Conservation (phyloP, 1,140 invertebrate genomes). For the Rhizoglyphus robini region DNA sequence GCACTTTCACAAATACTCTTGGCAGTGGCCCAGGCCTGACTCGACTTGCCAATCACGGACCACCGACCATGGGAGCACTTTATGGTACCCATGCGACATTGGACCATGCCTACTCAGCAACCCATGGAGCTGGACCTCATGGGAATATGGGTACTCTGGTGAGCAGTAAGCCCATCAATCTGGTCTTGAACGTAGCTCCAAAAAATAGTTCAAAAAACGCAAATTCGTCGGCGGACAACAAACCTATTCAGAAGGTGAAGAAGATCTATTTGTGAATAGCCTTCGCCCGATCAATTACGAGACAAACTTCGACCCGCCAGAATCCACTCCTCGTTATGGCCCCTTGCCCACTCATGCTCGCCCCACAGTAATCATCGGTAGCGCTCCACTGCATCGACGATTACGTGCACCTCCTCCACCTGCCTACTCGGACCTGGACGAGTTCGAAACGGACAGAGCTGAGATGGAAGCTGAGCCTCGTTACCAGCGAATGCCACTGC, state of each 20-base stretch:
- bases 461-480: neutral
- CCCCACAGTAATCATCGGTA: neutral
- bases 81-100: slow-evolving; percentile 7
- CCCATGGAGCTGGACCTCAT: slow-evolving; percentile 10
- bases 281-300: neutral
- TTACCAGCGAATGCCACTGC: slow-evolving; percentile 8
- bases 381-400: slow-evolving; percentile 9
- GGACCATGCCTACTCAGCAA: neutral
- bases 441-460: neutral
- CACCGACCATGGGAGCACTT: slow-evolving; percentile 35
- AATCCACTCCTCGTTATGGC: neutral
- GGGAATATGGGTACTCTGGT: slow-evolving; percentile 24
- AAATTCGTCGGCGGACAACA: slow-evolving; percentile 31
- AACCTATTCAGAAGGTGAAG: slow-evolving; percentile 31
- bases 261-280: slow-evolving; percentile 30
- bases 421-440: slow-evolving; percentile 7
- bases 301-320: neutral
- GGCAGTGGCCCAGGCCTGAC: slow-evolving; percentile 14
- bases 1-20: neutral
- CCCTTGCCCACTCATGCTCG: neutral
- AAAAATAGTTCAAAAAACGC: slow-evolving; percentile 37
- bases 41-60: slow-evolving; percentile 37
- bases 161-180: slow-evolving; percentile 53
- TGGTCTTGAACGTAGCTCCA: slow-evolving; percentile 54
- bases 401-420: neutral